Conservation (phyloP, 2,888 invertebrate species). For the Eurytoma californica region DNA sequence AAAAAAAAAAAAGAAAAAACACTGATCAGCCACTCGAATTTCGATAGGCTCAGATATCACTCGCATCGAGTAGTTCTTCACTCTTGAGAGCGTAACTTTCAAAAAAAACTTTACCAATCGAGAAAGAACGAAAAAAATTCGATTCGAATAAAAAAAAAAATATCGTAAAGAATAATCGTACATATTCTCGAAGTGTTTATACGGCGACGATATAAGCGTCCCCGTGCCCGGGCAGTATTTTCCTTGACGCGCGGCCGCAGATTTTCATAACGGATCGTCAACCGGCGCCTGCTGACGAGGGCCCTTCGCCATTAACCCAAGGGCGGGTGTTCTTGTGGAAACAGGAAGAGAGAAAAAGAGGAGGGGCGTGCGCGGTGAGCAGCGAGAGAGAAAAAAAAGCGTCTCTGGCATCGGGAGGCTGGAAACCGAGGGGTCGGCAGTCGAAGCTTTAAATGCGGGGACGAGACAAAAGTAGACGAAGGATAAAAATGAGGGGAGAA, state of each 20-base stretch:
- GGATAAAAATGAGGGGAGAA: slow-evolving; percentile 18
- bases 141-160: background rate
- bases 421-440: slow-evolving; percentile 3
- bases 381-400: background rate
- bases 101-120: too few relatives aligned
- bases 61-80: too few relatives aligned
- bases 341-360: background rate
- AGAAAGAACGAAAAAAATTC: too few relatives aligned
- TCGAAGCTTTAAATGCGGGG: slow-evolving; percentile 15
- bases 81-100: too few relatives aligned
- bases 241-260: slow-evolving; percentile 11
- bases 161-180: background rate
- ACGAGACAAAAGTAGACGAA: slow-evolving; percentile 1
- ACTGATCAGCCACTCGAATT: too few relatives aligned
- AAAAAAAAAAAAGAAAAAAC: too few relatives aligned
- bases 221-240: slow-evolving; percentile 3
- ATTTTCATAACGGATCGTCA: slow-evolving; percentile 20
- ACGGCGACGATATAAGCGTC: background rate
- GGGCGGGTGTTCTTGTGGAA: background rate
- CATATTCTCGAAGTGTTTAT: background rate
- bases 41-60: too few relatives aligned
- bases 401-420: background rate
- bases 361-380: background rate
- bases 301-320: slow-evolving; percentile 15
- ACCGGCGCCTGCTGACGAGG: background rate